phyloP scores from a whole-genome alignment of 2,113 vertebrate species.

The Gambusia affinis region DNA sequence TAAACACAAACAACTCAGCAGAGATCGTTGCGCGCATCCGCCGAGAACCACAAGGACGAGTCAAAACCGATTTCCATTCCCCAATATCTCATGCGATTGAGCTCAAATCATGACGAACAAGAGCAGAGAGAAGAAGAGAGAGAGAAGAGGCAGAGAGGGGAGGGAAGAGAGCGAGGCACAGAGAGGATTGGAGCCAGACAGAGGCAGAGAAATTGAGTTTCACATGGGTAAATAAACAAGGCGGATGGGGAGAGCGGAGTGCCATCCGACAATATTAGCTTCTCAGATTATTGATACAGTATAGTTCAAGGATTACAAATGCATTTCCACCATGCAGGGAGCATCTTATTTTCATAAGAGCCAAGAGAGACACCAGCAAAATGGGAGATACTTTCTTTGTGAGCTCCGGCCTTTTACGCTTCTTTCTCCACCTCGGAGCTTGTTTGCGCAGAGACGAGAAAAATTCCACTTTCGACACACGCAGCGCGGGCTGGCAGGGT shows the following conservation, averaged over 20 bases:
- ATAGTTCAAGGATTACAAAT: conserved; percentile 63
- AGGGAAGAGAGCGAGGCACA: conserved; percentile 23
- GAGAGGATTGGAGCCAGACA: conserved; percentile 46
- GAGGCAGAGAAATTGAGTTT: conserved; percentile 69
- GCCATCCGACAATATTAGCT: conserved; percentile 65
- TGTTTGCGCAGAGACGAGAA: conserved; percentile 65
- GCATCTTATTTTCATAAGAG: conserved; percentile 64
- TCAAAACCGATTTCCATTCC: conserved; percentile 58
- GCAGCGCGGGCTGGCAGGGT: conserved; percentile 34
- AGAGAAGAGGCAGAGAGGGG: too few species aligned
- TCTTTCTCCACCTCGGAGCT: conserved; percentile 50
- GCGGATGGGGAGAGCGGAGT: conserved; percentile 46
- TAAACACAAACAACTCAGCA: neutral
- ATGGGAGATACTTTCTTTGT: conserved; percentile 58
- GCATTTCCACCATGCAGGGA: conserved; percentile 57
- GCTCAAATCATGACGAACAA: conserved; percentile 50
- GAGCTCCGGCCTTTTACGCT: conserved; percentile 57
- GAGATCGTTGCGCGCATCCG: conserved; percentile 26
- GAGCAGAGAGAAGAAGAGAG: conserved; percentile 19
- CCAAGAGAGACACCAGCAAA: conserved; percentile 58
- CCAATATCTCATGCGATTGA: conserved; percentile 53
- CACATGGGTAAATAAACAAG: conserved; percentile 71
- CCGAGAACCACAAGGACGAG: conserved; percentile 55
- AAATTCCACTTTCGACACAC: conserved; percentile 61
- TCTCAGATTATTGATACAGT: conserved; percentile 67